phyloP scores from a whole-genome alignment of 2,888 invertebrate genomes.

The Diaphora mendica region DNA sequence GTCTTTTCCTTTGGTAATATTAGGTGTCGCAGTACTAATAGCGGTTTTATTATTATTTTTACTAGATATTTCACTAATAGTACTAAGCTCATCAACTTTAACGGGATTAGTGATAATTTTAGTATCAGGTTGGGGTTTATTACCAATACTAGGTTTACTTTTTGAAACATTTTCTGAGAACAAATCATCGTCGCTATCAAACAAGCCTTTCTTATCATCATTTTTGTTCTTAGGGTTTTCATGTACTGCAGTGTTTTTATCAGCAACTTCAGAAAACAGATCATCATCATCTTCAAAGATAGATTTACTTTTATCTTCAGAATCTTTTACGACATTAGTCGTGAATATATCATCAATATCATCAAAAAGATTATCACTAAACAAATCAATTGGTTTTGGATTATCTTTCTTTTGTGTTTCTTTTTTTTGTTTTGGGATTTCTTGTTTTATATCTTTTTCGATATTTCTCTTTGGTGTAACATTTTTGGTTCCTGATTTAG shows the following conservation, averaged over 20 bases:
- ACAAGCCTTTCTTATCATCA: conserved; percentile 50
- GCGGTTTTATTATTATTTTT: not conserved
- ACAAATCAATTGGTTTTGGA: conserved; percentile 65
- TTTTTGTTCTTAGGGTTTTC: conserved; percentile 33
- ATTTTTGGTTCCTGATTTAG: conserved; percentile 60
- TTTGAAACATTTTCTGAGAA: conserved; percentile 42
- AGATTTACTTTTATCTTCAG: conserved; percentile 61
- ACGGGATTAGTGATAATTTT: conserved; percentile 1
- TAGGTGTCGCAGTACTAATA: conserved; percentile 27
- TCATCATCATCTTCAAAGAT: conserved; percentile 76
- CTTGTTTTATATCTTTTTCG: conserved; percentile 34
- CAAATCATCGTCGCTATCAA: conserved; percentile 67
- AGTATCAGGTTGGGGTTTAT: not conserved
- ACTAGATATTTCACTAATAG: not conserved
- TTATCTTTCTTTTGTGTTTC: conserved; percentile 40
- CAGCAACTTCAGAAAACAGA: conserved; percentile 69
- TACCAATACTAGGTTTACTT: conserved; percentile 22
- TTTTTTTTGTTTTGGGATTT: conserved; percentile 35
- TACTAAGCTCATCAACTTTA: conserved; percentile 7
- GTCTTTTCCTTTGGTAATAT: conserved; percentile 31
- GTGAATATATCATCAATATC: conserved; percentile 81
- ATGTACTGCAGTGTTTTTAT: conserved; percentile 42
- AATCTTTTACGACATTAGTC: conserved; percentile 61
- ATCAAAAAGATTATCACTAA: conserved; percentile 79
- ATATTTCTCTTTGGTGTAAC: conserved; percentile 32